phyloP scores from a whole-genome alignment of 1,140 invertebrate genomes.

The Brachystomella parvula region DNA sequence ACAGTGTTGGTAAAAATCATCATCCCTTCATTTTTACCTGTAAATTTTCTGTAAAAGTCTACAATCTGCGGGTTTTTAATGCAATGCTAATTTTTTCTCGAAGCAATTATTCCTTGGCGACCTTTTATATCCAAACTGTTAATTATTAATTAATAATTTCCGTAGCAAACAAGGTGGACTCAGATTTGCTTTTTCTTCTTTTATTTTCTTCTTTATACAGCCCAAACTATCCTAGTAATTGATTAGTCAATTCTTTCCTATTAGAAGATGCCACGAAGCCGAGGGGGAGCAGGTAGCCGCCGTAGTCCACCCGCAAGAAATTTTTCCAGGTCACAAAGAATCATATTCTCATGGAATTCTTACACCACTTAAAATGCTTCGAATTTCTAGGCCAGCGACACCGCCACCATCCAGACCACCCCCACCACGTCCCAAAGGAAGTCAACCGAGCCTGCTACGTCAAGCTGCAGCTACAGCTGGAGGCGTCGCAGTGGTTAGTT shows the following conservation, averaged over 20 bases:
- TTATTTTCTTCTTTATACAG: not conserved
- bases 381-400: not conserved
- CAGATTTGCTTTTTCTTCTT: not conserved
- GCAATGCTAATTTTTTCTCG: too few species aligned
- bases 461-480: conserved; percentile 6
- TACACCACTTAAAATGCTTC: not conserved
- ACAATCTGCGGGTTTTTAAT: too few species aligned
- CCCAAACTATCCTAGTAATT: not conserved
- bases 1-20: too few species aligned
- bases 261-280: not conserved
- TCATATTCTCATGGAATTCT: not conserved
- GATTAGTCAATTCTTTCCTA: not conserved
- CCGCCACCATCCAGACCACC: not conserved
- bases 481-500: not conserved
- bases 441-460: not conserved
- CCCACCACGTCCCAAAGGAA: not conserved
- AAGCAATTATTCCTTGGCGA: too few species aligned
- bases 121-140: too few species aligned
- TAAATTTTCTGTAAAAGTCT: too few species aligned
- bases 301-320: not conserved
- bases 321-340: not conserved
- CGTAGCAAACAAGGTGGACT: not conserved
- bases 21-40: too few species aligned
- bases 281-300: not conserved
- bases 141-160: not conserved